phyloP scores from a whole-genome alignment of 2,797 vertebrate genomes.

The Nyctalus aviator region DNA sequence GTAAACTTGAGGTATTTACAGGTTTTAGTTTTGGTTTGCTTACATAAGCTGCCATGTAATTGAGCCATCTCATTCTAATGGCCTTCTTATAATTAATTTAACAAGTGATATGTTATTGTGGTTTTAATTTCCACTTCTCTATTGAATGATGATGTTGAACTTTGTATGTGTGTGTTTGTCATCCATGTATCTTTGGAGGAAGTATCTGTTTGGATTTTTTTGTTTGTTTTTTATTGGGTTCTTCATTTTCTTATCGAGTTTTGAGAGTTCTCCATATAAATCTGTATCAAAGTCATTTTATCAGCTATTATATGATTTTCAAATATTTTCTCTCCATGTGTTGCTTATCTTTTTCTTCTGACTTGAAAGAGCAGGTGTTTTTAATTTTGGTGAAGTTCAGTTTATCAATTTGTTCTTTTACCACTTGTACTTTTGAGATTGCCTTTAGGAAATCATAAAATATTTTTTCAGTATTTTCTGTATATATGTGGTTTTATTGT shows the following conservation, averaged over 20 bases:
- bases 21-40: neutral
- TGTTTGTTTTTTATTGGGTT: neutral
- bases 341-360: neutral
- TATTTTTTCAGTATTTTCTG: neutral
- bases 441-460: neutral
- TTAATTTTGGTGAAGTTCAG: constrained; percentile 26
- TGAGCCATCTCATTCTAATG: neutral
- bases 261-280: neutral
- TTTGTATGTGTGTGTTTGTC: neutral
- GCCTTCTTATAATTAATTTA: neutral
- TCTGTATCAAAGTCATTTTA: neutral
- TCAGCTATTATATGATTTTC: neutral
- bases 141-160: neutral
- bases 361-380: constrained; percentile 22
- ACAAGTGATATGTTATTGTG: neutral
- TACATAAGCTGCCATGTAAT: neutral
- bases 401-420: constrained; percentile 18
- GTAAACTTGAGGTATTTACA: neutral
- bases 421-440: neutral
- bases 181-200: neutral
- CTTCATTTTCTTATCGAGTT: constrained; percentile 38
- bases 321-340: neutral
- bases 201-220: neutral
- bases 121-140: constrained; percentile 22
- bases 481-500: neutral